A percentile compares a stretch with the other conserved stretches of the same genome.
Conservation (phyloP, 2,888 invertebrate species). For the Mythimna loreyi region DNA sequence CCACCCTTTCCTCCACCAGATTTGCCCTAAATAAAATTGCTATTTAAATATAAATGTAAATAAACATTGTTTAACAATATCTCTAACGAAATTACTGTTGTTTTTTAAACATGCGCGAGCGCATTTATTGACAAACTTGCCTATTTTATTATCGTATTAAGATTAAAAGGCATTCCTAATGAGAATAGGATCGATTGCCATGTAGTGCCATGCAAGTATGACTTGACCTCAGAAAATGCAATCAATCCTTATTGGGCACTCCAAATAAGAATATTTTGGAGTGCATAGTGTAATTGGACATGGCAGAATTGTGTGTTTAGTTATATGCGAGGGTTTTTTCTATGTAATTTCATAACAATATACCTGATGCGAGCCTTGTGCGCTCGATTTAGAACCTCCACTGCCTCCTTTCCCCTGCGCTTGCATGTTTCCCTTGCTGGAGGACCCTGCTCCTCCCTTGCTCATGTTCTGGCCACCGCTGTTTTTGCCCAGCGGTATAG, state of each 20-base stretch:
- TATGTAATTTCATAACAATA: not conserved
- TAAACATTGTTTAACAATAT: too few relatives aligned
- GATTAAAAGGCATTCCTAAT: too few relatives aligned
- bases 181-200: too few relatives aligned
- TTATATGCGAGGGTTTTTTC: not conserved
- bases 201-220: too few relatives aligned
- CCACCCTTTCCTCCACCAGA: slow-evolving; percentile 76
- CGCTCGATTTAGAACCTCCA: slow-evolving; percentile 74
- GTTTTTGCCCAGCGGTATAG: slow-evolving; percentile 79
- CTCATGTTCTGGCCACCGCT: slow-evolving; percentile 71
- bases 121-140: not conserved
- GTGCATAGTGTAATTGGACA: too few relatives aligned
- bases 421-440: slow-evolving; percentile 74
- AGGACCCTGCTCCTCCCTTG: slow-evolving; percentile 72
- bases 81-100: too few relatives aligned
- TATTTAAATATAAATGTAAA: too few relatives aligned
- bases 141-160: not conserved
- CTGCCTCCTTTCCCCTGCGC: slow-evolving; percentile 77
- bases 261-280: too few relatives aligned
- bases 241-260: too few relatives aligned
- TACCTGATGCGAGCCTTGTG: slow-evolving; percentile 80
- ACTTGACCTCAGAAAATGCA: too few relatives aligned
- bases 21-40: slow-evolving; percentile 38
- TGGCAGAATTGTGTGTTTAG: not conserved
- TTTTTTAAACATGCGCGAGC: not conserved